These are phyloP conservation scores for Corythaixoides concolor DNA, from an alignment of 2,113 vertebrate genomes.

Conservation along the genomic window DNA sequence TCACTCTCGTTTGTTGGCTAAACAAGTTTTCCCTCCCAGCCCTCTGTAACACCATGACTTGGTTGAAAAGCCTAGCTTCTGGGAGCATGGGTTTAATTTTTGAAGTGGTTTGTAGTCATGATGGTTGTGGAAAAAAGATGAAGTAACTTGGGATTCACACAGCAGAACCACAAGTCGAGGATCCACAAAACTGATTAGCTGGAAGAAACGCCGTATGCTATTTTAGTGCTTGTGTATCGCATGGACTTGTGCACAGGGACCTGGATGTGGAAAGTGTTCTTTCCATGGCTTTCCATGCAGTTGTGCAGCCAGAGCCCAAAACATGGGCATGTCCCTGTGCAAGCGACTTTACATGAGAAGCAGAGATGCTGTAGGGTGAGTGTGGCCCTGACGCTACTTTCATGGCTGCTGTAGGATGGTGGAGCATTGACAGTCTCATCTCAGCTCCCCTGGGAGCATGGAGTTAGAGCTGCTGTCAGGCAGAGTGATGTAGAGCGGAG, in stretches of 20 bases:
- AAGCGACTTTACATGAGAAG: neutral
- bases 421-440: neutral
- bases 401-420: neutral
- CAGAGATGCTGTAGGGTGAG: neutral
- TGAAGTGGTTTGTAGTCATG: neutral
- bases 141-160: neutral
- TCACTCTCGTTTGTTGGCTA: neutral
- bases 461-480: neutral
- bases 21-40: neutral
- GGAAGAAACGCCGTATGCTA: neutral
- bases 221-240: neutral
- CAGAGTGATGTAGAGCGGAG: neutral
- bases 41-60: neutral
- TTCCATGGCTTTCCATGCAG: accelerated
- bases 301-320: neutral
- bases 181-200: neutral
- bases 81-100: neutral
- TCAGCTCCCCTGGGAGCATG: neutral
- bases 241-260: neutral
- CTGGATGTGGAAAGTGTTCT: neutral
- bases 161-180: neutral
- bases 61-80: neutral
- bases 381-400: neutral
- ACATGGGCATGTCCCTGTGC: neutral
- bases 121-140: neutral